Conservation (phyloP, 1,140 invertebrate species). For the Agrypnia vestita region DNA sequence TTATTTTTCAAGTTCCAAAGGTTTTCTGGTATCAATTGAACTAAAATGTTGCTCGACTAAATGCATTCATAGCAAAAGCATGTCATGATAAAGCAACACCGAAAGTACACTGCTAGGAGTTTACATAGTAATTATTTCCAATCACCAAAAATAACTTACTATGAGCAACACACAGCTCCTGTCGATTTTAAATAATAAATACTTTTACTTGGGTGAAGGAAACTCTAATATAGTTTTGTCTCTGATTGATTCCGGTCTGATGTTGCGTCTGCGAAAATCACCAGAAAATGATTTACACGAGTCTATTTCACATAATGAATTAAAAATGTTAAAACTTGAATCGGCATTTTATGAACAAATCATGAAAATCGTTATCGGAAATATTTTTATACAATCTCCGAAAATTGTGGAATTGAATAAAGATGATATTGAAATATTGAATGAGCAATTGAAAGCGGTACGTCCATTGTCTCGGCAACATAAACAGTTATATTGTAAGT, state of each 20-base stretch:
- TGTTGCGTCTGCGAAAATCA: constrained; percentile 54
- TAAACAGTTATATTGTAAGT: constrained; percentile 64
- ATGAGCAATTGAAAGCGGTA: constrained; percentile 59
- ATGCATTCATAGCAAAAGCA: constrained; percentile 3
- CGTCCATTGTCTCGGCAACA: constrained; percentile 65
- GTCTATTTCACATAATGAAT: constrained; percentile 34
- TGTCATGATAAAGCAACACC: too few species aligned
- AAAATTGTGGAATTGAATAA: constrained; percentile 63
- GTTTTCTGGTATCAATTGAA: constrained; percentile 1
- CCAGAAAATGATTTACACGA: constrained; percentile 6
- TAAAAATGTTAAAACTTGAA: constrained; percentile 42
- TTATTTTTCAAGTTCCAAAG: background rate
- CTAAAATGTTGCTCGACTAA: constrained; percentile 12
- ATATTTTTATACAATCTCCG: constrained; percentile 58
- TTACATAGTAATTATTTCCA: background rate
- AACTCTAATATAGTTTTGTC: constrained; percentile 69
- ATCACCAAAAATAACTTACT: constrained; percentile 7
- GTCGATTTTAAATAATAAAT: constrained; percentile 35
- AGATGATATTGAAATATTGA: constrained; percentile 63
- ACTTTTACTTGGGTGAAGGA: constrained; percentile 69
- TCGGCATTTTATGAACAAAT: constrained; percentile 65
- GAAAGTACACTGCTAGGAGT: too few species aligned
- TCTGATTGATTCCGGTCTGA: constrained; percentile 54
- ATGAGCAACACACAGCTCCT: constrained; percentile 13
- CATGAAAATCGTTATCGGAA: constrained; percentile 65